Percentiles rank a stretch among this genome's conserved stretches.
These are phyloP conservation scores for Tenthredo scrophulariae DNA, from an alignment of 2,888 invertebrate species.

Conservation along the genomic window DNA sequence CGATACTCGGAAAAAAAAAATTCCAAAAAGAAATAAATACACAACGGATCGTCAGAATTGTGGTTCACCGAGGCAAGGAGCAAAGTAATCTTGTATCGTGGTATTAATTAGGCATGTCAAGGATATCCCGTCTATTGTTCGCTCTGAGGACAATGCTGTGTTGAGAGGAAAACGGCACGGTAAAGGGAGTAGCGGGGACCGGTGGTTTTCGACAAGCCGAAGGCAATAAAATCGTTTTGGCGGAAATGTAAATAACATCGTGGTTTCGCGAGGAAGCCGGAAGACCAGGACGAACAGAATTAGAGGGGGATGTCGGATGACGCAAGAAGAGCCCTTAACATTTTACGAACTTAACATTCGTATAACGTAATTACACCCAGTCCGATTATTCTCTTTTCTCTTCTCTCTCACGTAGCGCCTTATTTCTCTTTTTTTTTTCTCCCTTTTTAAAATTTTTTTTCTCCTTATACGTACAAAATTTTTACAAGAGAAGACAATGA, in stretches of 20 bases:
- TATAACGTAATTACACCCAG: conserved; percentile 22
- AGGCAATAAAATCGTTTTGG: conserved; percentile 46
- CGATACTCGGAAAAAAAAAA: not conserved
- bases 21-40: not conserved
- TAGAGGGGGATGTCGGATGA: not conserved
- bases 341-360: not conserved
- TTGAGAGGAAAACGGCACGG: conserved; percentile 1
- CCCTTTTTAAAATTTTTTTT: too few species aligned
- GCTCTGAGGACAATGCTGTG: conserved; percentile 39
- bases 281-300: conserved; percentile 19
- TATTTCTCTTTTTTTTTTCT: not conserved
- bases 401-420: not conserved
- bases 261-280: conserved; percentile 18
- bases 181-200: not conserved
- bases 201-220: conserved; percentile 31
- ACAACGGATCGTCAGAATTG: conserved; percentile 7
- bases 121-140: conserved; percentile 41
- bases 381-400: not conserved
- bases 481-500: too few species aligned
- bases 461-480: too few species aligned
- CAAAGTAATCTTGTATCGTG: conserved; percentile 34
- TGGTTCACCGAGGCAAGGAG: conserved; percentile 9
- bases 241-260: conserved; percentile 45
- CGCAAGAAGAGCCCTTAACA: conserved; percentile 21
- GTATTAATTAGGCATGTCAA: conserved; percentile 45